Evolutionary conservation across 2,797 vertebrate genomes (phyloP).

Genomic region (Rhinatrema bivittatum): DNA sequence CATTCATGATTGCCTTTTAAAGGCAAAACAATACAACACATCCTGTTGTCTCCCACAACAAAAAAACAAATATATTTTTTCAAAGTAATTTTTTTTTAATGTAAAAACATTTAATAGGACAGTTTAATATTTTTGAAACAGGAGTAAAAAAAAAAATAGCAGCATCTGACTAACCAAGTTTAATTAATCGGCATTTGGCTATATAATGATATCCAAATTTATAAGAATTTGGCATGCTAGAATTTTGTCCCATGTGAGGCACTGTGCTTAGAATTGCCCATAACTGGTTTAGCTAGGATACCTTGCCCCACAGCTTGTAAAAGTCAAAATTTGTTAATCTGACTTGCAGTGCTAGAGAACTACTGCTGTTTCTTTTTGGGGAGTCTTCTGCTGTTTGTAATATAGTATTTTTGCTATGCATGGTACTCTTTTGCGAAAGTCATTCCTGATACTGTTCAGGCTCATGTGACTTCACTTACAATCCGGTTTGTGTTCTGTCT

Average conservation of each 20-base stretch:
- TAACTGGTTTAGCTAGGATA: slow-evolving; percentile 30
- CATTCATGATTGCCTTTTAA: slow-evolving; percentile 55
- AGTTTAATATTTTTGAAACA: slow-evolving; percentile 57
- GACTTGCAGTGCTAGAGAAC: slow-evolving; percentile 38
- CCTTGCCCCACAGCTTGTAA: slow-evolving; percentile 38
- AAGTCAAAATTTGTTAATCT: slow-evolving; percentile 53
- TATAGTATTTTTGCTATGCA: slow-evolving; percentile 60
- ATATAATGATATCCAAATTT: slow-evolving; percentile 1
- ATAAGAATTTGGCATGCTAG: slow-evolving; percentile 41
- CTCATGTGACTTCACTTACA: slow-evolving; percentile 48
- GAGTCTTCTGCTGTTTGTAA: slow-evolving; percentile 51
- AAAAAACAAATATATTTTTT: slow-evolving; percentile 49
- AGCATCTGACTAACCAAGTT: slow-evolving; percentile 48
- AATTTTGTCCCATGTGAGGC: slow-evolving; percentile 55
- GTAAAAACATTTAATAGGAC: slow-evolving; percentile 63
- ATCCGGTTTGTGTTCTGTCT: too few relatives aligned
- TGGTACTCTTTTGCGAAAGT: slow-evolving; percentile 51
- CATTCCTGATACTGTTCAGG: slow-evolving; percentile 43
- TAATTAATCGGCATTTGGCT: slow-evolving; percentile 12
- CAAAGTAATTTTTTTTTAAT: slow-evolving; percentile 50
- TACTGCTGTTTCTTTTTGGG: slow-evolving; percentile 47
- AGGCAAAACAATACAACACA: slow-evolving; percentile 56
- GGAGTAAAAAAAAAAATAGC: slow-evolving; percentile 63
- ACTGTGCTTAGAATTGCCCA: slow-evolving; percentile 52
- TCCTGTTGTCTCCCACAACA: slow-evolving; percentile 46